A percentile compares a stretch with the other conserved stretches of the same genome.
phyloP scores from a whole-genome alignment of 2,888 invertebrate species.

The Cynaeus angustus region DNA sequence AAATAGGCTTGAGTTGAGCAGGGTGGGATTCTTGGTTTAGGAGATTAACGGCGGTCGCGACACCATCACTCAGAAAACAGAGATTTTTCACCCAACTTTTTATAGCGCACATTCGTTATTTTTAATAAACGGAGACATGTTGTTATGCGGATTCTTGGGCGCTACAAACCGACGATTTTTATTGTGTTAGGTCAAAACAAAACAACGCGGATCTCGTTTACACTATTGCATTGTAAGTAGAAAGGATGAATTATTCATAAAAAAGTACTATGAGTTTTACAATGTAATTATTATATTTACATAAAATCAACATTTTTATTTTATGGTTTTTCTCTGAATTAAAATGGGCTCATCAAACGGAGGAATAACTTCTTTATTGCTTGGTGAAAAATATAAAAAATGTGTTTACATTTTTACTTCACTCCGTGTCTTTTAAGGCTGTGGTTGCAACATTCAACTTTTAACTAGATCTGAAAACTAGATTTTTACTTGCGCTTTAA shows the following conservation, averaged over 20 bases:
- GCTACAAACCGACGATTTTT: slow-evolving; percentile 1
- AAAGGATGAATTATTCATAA: slow-evolving; percentile 32
- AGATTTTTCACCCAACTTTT: too few relatives aligned
- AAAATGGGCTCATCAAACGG: not conserved
- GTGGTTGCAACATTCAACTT: too few relatives aligned
- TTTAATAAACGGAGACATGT: not conserved
- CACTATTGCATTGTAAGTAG: slow-evolving; percentile 25
- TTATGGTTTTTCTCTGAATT: slow-evolving; percentile 11
- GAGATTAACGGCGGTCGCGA: slow-evolving; percentile 22
- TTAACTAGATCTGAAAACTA: too few relatives aligned
- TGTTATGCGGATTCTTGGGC: too few relatives aligned
- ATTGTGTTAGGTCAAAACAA: slow-evolving; percentile 38
- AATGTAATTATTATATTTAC: slow-evolving; percentile 35
- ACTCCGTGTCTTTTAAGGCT: too few relatives aligned
- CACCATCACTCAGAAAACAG: not conserved
- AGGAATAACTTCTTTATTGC: slow-evolving; percentile 7
- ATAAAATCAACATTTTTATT: slow-evolving; percentile 37
- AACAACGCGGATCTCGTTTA: slow-evolving; percentile 26
- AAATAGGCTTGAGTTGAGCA: slow-evolving; percentile 67
- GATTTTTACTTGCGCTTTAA: too few relatives aligned
- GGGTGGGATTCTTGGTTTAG: slow-evolving; percentile 60
- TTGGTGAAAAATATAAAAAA: not conserved
- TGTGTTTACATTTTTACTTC: too few relatives aligned
- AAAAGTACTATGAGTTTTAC: slow-evolving; percentile 34
- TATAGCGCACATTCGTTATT: too few relatives aligned